A percentile compares a stretch with the other conserved stretches of the same genome.
These are phyloP conservation scores for Myrmecobius fasciatus DNA, from an alignment of 2,113 vertebrate species.

Conservation along the genomic window DNA sequence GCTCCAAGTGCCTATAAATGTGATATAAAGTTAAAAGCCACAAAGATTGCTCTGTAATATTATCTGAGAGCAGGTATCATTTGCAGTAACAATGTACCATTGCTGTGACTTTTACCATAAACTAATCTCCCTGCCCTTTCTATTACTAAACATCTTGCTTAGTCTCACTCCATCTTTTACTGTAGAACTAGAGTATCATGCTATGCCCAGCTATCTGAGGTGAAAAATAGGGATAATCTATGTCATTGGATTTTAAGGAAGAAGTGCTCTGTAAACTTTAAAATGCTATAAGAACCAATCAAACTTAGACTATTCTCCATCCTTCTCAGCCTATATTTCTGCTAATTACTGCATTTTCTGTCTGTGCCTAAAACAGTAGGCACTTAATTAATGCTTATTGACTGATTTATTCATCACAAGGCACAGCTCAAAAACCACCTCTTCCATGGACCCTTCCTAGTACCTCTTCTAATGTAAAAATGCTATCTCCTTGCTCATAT, in stretches of 20 bases:
- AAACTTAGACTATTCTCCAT: background rate
- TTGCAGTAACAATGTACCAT: background rate
- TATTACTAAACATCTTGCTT: background rate
- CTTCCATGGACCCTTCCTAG: background rate
- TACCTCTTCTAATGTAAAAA: background rate
- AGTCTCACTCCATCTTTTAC: background rate
- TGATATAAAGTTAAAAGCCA: slow-evolving; percentile 72
- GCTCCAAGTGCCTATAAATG: slow-evolving; percentile 70
- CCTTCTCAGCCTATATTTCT: background rate
- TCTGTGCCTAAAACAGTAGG: background rate
- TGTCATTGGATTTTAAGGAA: background rate
- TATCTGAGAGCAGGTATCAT: background rate
- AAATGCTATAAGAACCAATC: background rate
- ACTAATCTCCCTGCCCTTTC: background rate
- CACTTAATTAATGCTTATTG: background rate
- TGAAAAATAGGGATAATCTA: background rate
- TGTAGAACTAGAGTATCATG: background rate
- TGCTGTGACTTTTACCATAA: background rate
- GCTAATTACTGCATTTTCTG: background rate
- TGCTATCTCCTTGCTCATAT: background rate
- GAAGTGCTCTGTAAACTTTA: background rate
- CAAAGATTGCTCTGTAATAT: slow-evolving; percentile 54
- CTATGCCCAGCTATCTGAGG: background rate
- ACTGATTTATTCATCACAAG: background rate
- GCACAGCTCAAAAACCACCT: background rate